Evolutionary conservation across 2,113 vertebrate genomes (phyloP).

Genomic region (Oreochromis aureus): DNA sequence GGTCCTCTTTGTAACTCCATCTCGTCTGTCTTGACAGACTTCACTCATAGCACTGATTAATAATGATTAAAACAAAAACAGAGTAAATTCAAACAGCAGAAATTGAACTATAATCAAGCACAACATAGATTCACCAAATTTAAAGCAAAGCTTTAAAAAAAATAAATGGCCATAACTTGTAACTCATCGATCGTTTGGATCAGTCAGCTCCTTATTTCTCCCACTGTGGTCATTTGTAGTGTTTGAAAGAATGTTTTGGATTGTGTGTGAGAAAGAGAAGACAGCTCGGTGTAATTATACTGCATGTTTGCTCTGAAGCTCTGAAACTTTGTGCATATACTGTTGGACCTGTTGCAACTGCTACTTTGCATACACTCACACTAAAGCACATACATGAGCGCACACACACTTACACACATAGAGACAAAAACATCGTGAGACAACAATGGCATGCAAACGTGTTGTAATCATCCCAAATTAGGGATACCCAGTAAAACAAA

Average conservation of each 20-base stretch:
- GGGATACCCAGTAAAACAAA: slow-evolving; percentile 26
- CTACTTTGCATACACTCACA: background rate
- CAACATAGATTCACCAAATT: background rate
- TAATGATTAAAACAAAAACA: too few relatives aligned
- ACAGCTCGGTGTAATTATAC: background rate
- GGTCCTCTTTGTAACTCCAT: background rate
- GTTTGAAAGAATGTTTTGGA: background rate
- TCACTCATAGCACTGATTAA: background rate
- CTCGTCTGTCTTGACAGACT: background rate
- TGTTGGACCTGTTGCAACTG: background rate
- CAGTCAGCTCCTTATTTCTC: background rate
- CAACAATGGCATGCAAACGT: slow-evolving; percentile 33
- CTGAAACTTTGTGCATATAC: background rate
- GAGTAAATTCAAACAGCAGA: background rate
- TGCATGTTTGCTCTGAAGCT: background rate
- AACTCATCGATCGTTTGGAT: background rate
- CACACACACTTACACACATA: background rate
- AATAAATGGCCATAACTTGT: background rate
- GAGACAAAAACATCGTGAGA: background rate
- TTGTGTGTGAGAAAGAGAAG: background rate
- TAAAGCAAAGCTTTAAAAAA: background rate
- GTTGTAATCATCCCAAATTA: slow-evolving; percentile 43
- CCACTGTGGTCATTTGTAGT: background rate
- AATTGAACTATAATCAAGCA: background rate
- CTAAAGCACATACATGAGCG: background rate